Evolutionary conservation across 2,113 vertebrate species (phyloP).

Genomic region (Nannobrachium achirus): DNA sequence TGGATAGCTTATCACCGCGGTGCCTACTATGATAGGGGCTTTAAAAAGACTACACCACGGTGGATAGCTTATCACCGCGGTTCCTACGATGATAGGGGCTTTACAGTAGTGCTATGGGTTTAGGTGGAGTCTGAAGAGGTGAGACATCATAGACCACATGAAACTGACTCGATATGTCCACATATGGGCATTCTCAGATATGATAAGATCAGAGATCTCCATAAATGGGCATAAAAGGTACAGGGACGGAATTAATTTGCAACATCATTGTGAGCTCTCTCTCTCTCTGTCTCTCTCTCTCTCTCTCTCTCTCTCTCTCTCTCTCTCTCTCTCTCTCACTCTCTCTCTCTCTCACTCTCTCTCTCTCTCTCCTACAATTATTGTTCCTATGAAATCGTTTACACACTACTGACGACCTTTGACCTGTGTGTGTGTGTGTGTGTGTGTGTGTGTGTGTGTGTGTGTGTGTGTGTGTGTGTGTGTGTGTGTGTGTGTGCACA

Average conservation of each 20-base stretch:
- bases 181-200: not conserved
- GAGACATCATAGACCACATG: too few relatives aligned
- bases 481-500: not conserved
- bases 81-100: too few relatives aligned
- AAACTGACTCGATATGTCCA: too few relatives aligned
- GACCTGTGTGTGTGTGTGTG: constrained; percentile 6
- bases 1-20: too few relatives aligned
- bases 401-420: constrained; percentile 27
- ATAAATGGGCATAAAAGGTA: not conserved
- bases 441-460: constrained; percentile 1
- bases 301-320: constrained; percentile 15
- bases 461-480: constrained; percentile 3
- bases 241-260: too few relatives aligned
- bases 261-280: not conserved
- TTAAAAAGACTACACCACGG: too few relatives aligned
- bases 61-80: too few relatives aligned
- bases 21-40: too few relatives aligned
- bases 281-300: not conserved
- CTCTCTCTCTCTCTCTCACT: constrained; percentile 18
- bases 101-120: too few relatives aligned
- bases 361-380: not conserved
- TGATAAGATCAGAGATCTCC: constrained; percentile 71
- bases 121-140: too few relatives aligned
- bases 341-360: not conserved
- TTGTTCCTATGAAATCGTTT: not conserved